Evolutionary conservation across 2,113 vertebrate genomes (phyloP).

Genomic region (Heptranchias perlo): DNA sequence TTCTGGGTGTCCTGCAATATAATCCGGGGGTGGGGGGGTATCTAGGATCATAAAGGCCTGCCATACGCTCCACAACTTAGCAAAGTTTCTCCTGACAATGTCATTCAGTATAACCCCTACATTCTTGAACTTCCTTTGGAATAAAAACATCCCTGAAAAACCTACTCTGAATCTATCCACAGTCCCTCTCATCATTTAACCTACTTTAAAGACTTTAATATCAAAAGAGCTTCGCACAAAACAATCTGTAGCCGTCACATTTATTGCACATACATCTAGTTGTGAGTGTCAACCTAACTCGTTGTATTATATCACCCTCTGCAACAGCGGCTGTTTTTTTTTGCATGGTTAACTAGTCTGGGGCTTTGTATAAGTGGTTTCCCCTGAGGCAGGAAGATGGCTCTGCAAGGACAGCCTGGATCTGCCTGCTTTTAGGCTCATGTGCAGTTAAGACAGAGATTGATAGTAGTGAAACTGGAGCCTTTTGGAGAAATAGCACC

Average conservation of each 20-base stretch:
- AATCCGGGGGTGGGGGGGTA: neutral
- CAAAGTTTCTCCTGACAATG: too few species aligned
- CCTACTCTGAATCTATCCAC: neutral
- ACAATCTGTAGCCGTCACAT: neutral
- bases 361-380: neutral
- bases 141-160: neutral
- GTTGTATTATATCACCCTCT: neutral
- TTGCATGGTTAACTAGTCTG: neutral
- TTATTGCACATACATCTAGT: neutral
- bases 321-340: neutral
- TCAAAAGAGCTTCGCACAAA: neutral
- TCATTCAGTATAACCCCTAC: too few species aligned
- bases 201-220: neutral
- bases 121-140: too few species aligned
- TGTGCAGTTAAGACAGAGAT: neutral
- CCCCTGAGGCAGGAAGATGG: neutral
- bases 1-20: neutral
- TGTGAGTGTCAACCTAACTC: neutral
- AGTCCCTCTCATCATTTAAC: neutral
- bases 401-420: neutral
- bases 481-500: neutral
- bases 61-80: too few species aligned
- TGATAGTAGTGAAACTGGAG: neutral
- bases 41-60: neutral
- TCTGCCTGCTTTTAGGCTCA: neutral